Base-by-base conservation (phyloP, 2,113 vertebrate genomes). In the Scytalopus superciliaris region DNA sequence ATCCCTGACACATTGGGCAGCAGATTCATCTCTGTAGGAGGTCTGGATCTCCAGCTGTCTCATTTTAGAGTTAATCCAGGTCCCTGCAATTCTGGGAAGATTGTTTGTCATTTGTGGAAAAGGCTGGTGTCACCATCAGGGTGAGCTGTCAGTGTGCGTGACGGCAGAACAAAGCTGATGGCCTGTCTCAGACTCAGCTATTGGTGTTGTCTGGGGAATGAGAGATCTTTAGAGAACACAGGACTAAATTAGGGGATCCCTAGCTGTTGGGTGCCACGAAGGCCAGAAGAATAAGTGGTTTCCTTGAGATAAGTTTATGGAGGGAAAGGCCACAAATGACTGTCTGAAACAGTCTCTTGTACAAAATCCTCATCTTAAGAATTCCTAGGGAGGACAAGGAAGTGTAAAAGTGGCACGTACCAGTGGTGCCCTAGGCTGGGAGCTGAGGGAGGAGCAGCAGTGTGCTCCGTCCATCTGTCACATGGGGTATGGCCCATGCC, bases 101-200 rank as follows among this genome's bases (percentile, higher is more conserved):
- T 7, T 45, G 8, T 4, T 79, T 80, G 62, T 21, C 12, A 0
- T 22, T 70, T 57, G 63, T 83, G 35, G 60, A 49, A 59, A 78
- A 73, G 35, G 31, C 49, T 77, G 64, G 55, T 59, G 90, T 56
- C 52, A 31, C 63, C 23, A 9, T 9, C 6, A 4, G 30, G 50
- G 35, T 35, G 45, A 74, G 49, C 47, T 44, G 39, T 14, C 50
- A 52, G 22, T 0, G 0, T 68, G 63, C 0, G 0, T 14, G 76
- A 49, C 0, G 9, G 30, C 50, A 66, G 53, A 76, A n/a, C 24
- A 92, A 72, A 78, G 44, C 35, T 4, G 4, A 35, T 0, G 12
- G n/a, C 33, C 69, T 60, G 53, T 42, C 37, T 91, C 14, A 83
- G 59, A 42, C 86, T 63, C 3, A 4, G 13, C 31, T 72, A 0